Evolutionary conservation across 2,113 vertebrate genomes (phyloP), one percentile per base, ranked within the genome.

Genomic region (Nothoprocta perdicaria): DNA sequence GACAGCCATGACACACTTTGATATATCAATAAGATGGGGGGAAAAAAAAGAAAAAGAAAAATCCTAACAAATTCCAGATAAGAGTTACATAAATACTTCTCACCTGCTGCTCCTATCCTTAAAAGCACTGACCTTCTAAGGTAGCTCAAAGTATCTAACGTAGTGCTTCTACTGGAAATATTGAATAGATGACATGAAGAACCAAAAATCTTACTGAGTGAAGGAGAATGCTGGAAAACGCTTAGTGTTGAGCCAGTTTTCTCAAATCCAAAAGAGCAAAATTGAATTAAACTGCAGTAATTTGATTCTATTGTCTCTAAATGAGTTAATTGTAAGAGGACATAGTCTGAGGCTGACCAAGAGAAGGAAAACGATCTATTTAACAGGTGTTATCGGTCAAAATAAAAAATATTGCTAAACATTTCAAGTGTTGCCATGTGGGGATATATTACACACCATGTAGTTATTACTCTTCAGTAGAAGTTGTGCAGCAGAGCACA

Each of bases 1-100:
- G 80, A 63, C 86, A 91, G 77, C 72, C 82, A 18, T 96, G 87
- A 96, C 13, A 58, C 92, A 92, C 57, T 92, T 91, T 73, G 92
- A 89, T 83, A 52, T 48, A 95, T 67, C 76, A 85, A 10, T 43
- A 69, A 85, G 46, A 88, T 48, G 21, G 48, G 46, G 38, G 2
- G 60, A 74, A 79, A 91, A 29, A 62, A 17, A 35, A 6, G 3
- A 15, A 45, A 0, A 2, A 21, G 67, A 23, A 38, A 43, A 78
- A 62, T 38, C 14, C 21, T 91, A 94, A 86, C 89, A 80, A 80
- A 40, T 88, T 95, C 82, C 92, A 95, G 94, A 85, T 74, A 78
- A 66, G 48, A 86, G 33, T 89, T 81, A 62, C 35, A 53, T 80
- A 83, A 94, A 72, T 50, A 31, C 14, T 33, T 10, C 73, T 77